These are phyloP conservation scores for Moxostoma hubbsi DNA, from an alignment of 2,797 vertebrate species.

Conservation along the genomic window DNA sequence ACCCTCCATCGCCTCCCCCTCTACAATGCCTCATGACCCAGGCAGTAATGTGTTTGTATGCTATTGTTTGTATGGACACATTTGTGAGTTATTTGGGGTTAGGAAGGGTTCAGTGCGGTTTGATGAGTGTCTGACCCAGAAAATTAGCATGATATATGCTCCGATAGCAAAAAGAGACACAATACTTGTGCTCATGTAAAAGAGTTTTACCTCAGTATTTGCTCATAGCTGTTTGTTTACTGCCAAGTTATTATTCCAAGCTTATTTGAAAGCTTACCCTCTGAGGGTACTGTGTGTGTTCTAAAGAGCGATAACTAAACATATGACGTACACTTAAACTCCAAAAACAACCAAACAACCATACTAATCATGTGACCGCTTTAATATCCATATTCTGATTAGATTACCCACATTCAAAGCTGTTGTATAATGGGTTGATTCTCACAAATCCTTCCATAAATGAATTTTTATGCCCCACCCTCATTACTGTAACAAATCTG, in stretches of 20 bases:
- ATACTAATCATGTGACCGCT: background rate
- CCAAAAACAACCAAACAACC: background rate
- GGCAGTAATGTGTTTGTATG: constrained; percentile 46
- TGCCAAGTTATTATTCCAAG: constrained; percentile 42
- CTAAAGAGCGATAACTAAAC: background rate
- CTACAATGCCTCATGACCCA: constrained; percentile 49
- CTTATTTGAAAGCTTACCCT: constrained; percentile 37
- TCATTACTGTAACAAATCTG: too few species aligned
- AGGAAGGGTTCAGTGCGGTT: constrained; percentile 27
- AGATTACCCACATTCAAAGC: background rate
- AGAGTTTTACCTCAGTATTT: constrained; percentile 33
- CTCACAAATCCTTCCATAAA: too few species aligned
- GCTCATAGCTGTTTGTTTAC: constrained; percentile 8
- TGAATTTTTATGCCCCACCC: too few species aligned
- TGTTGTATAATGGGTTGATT: too few species aligned
- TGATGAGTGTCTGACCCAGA: background rate
- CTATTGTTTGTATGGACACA: constrained; percentile 58
- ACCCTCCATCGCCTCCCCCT: constrained; percentile 46
- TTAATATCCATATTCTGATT: background rate
- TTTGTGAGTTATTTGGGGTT: constrained; percentile 25
- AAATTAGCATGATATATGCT: constrained; percentile 4
- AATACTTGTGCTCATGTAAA: constrained; percentile 5
- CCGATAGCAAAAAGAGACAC: background rate
- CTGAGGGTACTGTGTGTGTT: constrained; percentile 23
- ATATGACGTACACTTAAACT: constrained; percentile 10